phyloP scores from a whole-genome alignment of 2,113 vertebrate genomes.

The Grantiella picta region DNA sequence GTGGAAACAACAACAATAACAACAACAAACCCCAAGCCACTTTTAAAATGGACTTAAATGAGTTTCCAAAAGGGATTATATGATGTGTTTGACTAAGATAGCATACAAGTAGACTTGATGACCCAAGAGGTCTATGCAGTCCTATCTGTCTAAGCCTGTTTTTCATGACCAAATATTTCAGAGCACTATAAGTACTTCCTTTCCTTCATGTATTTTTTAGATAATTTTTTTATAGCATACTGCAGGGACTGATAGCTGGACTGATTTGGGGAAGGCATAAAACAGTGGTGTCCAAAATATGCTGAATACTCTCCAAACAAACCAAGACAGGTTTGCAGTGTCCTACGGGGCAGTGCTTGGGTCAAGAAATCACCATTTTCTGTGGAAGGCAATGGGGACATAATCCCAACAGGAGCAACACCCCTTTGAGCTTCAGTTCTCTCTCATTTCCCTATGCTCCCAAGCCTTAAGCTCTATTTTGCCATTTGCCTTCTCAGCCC shows the following conservation, averaged over 20 bases:
- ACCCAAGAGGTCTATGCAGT: not conserved
- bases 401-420: not conserved
- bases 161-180: constrained; percentile 2
- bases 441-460: not conserved
- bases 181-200: not conserved
- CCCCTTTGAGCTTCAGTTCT: not conserved
- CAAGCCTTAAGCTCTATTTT: not conserved
- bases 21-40: not conserved
- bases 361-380: not conserved
- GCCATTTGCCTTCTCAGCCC: not conserved
- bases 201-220: constrained; percentile 26
- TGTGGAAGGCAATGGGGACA: not conserved
- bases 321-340: not conserved
- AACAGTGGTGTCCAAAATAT: not conserved
- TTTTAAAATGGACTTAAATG: not conserved
- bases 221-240: not conserved
- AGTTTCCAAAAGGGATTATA: constrained; percentile 18
- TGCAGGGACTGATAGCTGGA: not conserved
- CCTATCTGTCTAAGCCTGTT: not conserved
- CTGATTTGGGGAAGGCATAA: not conserved
- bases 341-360: not conserved
- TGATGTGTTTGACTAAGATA: constrained; percentile 27
- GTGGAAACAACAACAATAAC: not conserved
- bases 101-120: not conserved
- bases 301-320: not conserved